Evolutionary conservation across 2,888 invertebrate species (phyloP).

Genomic region (Globia sparganii): DNA sequence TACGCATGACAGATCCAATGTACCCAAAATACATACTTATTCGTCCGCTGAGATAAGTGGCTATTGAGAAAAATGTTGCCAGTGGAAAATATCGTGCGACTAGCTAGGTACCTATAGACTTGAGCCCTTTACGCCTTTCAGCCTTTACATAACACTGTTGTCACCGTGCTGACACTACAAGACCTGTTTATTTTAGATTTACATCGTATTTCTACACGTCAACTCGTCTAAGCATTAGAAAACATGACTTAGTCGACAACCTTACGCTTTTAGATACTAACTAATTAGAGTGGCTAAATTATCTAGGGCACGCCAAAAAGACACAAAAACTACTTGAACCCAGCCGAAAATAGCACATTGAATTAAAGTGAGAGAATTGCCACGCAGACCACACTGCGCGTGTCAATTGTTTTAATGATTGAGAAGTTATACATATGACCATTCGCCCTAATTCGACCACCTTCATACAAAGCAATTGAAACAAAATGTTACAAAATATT

Average conservation of each 20-base stretch:
- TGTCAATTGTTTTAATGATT: neutral
- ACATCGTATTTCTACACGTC: slow-evolving; percentile 17
- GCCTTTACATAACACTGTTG: slow-evolving; percentile 18
- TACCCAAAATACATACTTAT: too few species aligned
- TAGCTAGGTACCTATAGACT: neutral
- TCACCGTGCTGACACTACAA: neutral
- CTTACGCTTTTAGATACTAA: neutral
- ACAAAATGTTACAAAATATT: neutral
- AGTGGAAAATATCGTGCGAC: neutral
- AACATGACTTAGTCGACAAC: slow-evolving; percentile 18
- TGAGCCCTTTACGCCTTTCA: neutral
- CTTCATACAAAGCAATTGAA: neutral
- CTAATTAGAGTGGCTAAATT: slow-evolving; percentile 16
- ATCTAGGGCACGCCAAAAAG: slow-evolving; percentile 22
- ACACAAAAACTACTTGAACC: slow-evolving; percentile 14
- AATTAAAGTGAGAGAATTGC: neutral
- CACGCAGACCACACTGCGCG: too few species aligned
- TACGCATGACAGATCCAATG: too few species aligned
- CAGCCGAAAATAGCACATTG: slow-evolving; percentile 15
- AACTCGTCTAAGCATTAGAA: neutral
- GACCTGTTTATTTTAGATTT: slow-evolving; percentile 28
- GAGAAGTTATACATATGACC: neutral
- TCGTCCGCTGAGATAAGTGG: slow-evolving; percentile 11
- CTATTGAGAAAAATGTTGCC: slow-evolving; percentile 18
- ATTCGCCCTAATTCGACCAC: neutral